Evolutionary conservation across 1,140 invertebrate genomes (phyloP), one percentile per base, ranked within the genome.

Genomic region (Dryas iulia): DNA sequence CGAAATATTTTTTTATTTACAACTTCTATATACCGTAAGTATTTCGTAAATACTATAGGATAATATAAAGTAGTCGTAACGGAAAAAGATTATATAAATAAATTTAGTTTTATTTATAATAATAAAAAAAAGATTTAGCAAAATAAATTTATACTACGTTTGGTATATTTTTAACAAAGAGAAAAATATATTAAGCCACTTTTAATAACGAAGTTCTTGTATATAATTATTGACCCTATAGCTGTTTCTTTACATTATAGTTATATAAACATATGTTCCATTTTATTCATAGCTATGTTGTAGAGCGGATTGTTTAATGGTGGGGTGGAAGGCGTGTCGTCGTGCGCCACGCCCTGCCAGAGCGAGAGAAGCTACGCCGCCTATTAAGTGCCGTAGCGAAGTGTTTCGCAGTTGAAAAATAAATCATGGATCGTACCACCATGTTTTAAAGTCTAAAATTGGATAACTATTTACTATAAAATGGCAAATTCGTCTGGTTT

Each of bases 311-410:
- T 74, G 73, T 70, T 75, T 77, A 66, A 73, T 78, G 71, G 73
- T 63, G 83, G 79, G 80, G 77, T 77, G 80, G 47, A 74, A 70
- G 88, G 86, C 87, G 87, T 89, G 82, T 63, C 75, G 62, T 23
- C 23, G 5, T 39, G 7, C 21, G 83, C 78, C 87, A 89, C 88
- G 84, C 88, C 88, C 80, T 74, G 69, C 77, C 73, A 77, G 81
- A 82, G 77, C 72, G 83, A 84, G 81, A 84, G 73, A 74, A 77
- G 71, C 78, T 82, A 75, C 78, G 70, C 83, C 83, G 85, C 87
- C 87, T 85, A 89, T 84, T 78, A 71, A 69, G 33, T 52, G 70
- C 65, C 33, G 53, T 61, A 78, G 69, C 61, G 66, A 54, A 57
- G 59, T 67, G 61, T 62, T 57, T 66, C 66, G 74, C 52, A 71